Base-by-base conservation (phyloP, 2,797 vertebrate genomes). In the Trematomus bernacchii region DNA sequence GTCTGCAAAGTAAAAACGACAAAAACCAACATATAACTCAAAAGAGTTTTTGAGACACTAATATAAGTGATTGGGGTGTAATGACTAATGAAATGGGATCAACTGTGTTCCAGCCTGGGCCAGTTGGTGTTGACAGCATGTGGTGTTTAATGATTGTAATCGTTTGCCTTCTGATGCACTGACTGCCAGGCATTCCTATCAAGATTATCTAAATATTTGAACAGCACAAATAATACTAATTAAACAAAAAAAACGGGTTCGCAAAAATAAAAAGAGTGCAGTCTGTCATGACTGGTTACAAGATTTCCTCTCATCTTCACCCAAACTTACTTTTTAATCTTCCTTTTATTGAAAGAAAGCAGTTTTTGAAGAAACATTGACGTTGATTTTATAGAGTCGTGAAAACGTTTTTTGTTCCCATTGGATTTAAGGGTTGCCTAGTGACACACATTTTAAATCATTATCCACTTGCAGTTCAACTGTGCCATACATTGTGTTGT, bases 91-190 rank as follows among this genome's bases (percentile, higher is more conserved):
- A 71, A 86, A 84, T 79, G 50, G 58, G 61, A 82, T 73, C 21
- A 66, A 66, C 27, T 77, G 63, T 30, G 21, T 77, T 77, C 42
- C 71, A 85, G 76, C 71, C 66, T 67, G 0, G 43, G 58, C 77
- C 82, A 83, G 77, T 85, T 87, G 82, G 82, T 85, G 82, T 62
- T 77, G 70, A 89, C 76, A 85, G 77, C 85, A 83, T 90, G 82
- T 84, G 84, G 80, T 51, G 79, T 84, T 86, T 84, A 85, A 86
- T 85, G 80, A 84, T 79, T 60, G 60, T 53, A 84, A 85, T 78
- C 40, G 65, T 84, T 83, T 63, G 70, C 71, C 77, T 75, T 83
- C 85, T 85, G 80, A 88, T 79, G 60, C 59, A 68, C 51, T 72
- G 64, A 57, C 66, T 73, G 85, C 78, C 76, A 91, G 73, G 33